phyloP scores from a whole-genome alignment of 2,888 invertebrate species.

The Oscheius sp. region DNA sequence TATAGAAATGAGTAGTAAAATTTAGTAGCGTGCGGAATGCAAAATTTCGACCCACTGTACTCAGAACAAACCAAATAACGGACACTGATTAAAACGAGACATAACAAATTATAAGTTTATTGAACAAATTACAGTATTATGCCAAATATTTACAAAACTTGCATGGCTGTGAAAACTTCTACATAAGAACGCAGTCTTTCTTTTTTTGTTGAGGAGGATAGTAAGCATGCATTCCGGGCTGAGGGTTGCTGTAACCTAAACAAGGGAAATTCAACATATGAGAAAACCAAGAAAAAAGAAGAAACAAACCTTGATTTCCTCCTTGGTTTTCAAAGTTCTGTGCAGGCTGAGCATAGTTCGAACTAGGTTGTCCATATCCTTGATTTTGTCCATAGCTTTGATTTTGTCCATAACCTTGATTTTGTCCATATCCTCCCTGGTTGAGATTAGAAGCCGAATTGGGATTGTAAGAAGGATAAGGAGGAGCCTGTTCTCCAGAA shows the following conservation, averaged over 20 bases:
- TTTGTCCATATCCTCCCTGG: background rate
- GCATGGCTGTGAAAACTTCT: no score
- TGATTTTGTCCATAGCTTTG: constrained; percentile 1
- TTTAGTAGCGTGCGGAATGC: no score
- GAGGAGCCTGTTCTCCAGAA: constrained; percentile 41
- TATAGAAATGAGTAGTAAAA: no score
- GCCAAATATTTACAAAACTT: no score
- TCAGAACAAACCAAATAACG: no score
- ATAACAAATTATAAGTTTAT: no score
- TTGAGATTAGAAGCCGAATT: constrained; percentile 32
- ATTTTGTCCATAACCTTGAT: constrained; percentile 2
- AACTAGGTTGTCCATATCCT: background rate
- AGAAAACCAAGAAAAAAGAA: background rate
- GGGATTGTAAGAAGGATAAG: constrained; percentile 54
- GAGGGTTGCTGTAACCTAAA: constrained; percentile 14
- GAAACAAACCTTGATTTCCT: background rate
- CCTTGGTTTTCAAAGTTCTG: no score
- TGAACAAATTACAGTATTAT: no score
- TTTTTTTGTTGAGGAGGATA: constrained; percentile 67
- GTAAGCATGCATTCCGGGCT: constrained; percentile 50
- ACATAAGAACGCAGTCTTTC: constrained; percentile 43
- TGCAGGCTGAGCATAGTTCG: background rate
- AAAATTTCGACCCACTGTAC: no score
- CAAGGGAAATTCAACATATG: background rate
- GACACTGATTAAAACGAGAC: no score